Conservation (phyloP, 2,888 invertebrate species). For the Rhamphomyia laevipes region DNA sequence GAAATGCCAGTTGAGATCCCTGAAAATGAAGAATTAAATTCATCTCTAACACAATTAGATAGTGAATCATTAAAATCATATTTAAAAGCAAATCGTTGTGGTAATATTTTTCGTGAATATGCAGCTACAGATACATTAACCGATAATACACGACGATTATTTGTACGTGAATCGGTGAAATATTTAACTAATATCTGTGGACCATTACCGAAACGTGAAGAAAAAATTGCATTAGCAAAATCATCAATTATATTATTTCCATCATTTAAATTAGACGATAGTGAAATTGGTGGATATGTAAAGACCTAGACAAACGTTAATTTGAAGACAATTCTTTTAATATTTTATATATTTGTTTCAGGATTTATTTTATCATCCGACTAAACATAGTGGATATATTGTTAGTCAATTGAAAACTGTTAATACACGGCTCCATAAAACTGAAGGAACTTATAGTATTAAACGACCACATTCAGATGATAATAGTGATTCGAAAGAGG, state of each 20-base stretch:
- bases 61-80: too few relatives aligned
- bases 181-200: not conserved
- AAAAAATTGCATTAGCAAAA: not conserved
- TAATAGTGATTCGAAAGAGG: too few relatives aligned
- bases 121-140: not conserved
- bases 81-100: too few relatives aligned
- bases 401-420: not conserved
- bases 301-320: not conserved
- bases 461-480: too few relatives aligned
- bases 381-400: not conserved
- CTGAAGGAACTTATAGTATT: too few relatives aligned
- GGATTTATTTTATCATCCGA: not conserved
- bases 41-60: too few relatives aligned
- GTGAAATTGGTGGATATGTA: not conserved
- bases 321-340: too few relatives aligned
- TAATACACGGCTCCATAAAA: too few relatives aligned
- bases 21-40: too few relatives aligned
- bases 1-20: too few relatives aligned
- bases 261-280: not conserved
- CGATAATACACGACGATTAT: not conserved
- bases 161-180: not conserved
- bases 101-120: not conserved
- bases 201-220: not conserved
- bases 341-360: not conserved
- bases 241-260: not conserved